Evolutionary conservation across 2,113 vertebrate species (phyloP), one percentile per base, ranked within the genome.

Genomic region (Grammomys surdaster): DNA sequence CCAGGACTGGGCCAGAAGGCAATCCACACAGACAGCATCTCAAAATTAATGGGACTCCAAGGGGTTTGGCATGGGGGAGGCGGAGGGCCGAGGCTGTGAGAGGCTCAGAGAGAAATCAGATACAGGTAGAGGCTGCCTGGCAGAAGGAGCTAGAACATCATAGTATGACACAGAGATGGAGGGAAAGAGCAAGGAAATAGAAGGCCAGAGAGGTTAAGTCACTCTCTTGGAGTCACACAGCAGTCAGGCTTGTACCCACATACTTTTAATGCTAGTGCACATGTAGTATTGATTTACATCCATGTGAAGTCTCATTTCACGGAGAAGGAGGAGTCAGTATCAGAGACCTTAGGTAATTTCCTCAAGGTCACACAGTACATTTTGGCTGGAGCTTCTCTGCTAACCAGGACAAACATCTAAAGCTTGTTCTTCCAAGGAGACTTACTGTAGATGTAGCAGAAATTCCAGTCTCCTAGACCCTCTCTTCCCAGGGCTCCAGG

Each of bases 11-110:
- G 97, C 93, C 90, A 92, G 91, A 94, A 86, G 31, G 98, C 96
- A 95, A 97, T 95, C 98, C 92, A 65, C 69, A 97, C 58, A 95
- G 97, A 95, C 96, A 97, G 95, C 96, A 97, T 98, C 97, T 98
- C 88, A 96, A 96, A 98, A 98, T 98, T 97, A 98, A 98, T 98
- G 97, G 97, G 84, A 96, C 96, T 98, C 96, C 92, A 54, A 94
- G 96, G 95, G 85, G 81, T 8, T 88, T 60, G 70, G 67, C 82
- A 4, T 14, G 56, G 7, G 72, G 88, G 94, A 87, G 5, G 72
- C 88, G 93, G 16, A 67, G 65, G 92, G 69, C 63, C 12, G 13
- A 48, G 82, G 2, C 73, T 36, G 36, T 56, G 70, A 12, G 77
- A 63, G 51, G 89, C 4, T 82, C 54, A 48, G 80, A 8, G 63